Base-by-base conservation (phyloP, 2,888 invertebrate species). In the Parascotia fuliginaria region DNA sequence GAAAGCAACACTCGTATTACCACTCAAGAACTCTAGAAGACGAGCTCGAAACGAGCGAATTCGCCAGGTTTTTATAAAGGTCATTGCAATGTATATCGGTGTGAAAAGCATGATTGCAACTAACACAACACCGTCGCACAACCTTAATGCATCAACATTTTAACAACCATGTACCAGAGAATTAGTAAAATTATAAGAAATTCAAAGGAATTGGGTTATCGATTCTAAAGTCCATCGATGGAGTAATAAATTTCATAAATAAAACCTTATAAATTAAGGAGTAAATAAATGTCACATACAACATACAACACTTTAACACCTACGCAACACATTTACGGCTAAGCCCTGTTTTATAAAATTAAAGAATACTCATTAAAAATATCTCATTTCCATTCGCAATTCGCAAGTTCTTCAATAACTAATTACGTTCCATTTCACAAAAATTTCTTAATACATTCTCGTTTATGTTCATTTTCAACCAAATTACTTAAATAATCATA, bases 31-130 rank as follows among this genome's bases (percentile, higher is more conserved):
- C 69, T 94, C 94, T 28, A 93, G 92, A 39, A 97, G 92, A 70
- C 95, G 95, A 70, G 94, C 93, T 73, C 94, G 93, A 56, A 96
- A 93, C 16, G 94, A 94, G 42, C 94, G 94, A 58, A 97, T 93
- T 45, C 96, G 93, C 95, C 96, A 96, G 78, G 96, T 95, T 85
- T 96, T 97, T 66, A 96, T 88, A 83, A 96, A 95, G 57, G 97
- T 97, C 75, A 97, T 95, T 76, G 96, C 95, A 89, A 96, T 95
- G 83, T 97, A 97, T 85, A 95, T 96, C 42, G 97, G 88, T 29
- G 97, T 97, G 72, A 97, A 93, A 81, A 97, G 86, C 96, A 96
- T 96, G 60, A 55, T 89, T 57, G 65, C 65, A 73, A 44, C 32
- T 51, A 55, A 28, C 47, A 52, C 40, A 46, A 52, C 58, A 40